These are phyloP conservation scores for Hexactinellida sp. DNA, from an alignment of 37 sponge, comb jelly and placozoan species.

Conservation along the genomic window DNA sequence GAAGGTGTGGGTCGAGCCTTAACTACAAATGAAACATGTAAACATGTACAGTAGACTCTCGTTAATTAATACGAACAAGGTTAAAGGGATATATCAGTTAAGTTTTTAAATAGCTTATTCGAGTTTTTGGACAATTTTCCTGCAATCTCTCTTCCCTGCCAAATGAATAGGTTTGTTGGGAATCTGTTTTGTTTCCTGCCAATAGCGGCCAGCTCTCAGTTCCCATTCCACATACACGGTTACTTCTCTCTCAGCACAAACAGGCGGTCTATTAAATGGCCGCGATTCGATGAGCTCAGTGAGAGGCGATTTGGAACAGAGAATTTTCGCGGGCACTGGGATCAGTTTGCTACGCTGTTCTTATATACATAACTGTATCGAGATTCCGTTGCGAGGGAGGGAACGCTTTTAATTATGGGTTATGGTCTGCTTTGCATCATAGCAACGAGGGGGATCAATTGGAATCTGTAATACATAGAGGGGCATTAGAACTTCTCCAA, in stretches of 20 bases:
- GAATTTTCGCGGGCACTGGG: conserved; percentile 22
- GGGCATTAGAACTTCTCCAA: neutral
- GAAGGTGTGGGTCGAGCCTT: no score
- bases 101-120: neutral
- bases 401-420: neutral
- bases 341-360: conserved; percentile 27
- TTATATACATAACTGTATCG: neutral
- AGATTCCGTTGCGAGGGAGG: neutral
- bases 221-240: no score
- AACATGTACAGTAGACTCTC: no score
- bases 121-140: neutral
- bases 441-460: neutral
- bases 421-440: neutral
- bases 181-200: conserved; percentile 68
- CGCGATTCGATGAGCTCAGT: conserved; percentile 38
- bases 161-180: conserved; percentile 10
- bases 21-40: no score
- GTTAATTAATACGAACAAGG: no score
- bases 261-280: conserved; percentile 61
- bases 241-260: conserved; percentile 52
- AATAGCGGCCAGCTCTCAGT: no score
- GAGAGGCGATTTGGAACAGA: conserved; percentile 53
- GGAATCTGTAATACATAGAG: neutral
- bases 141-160: neutral
- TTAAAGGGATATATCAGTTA: neutral